Evolutionary conservation across 2,797 vertebrate genomes (phyloP).

Genomic region (Hypotaenidia okinawae): DNA sequence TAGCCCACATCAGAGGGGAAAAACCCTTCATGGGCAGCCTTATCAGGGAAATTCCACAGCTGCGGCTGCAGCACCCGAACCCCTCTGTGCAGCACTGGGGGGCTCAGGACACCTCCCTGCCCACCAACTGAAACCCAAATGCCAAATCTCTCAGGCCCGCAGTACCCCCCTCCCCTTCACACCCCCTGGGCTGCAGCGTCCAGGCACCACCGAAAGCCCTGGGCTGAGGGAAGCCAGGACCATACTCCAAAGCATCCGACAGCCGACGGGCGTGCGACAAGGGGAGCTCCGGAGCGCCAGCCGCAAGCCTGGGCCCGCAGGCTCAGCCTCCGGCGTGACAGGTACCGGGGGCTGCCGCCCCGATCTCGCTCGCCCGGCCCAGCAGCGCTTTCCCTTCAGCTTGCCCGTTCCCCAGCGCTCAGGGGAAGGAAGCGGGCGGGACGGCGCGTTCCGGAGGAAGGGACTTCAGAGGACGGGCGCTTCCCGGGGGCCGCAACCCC

Average conservation of each 20-base stretch:
- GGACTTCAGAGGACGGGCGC: not conserved
- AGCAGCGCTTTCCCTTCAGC: not conserved
- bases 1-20: not conserved
- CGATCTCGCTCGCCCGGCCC: not conserved
- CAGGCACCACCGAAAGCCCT: fast-evolving
- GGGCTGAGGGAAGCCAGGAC: not conserved
- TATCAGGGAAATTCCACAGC: not conserved
- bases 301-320: not conserved
- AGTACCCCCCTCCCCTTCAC: no score
- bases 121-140: not conserved
- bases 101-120: not conserved
- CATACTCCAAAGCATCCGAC: not conserved
- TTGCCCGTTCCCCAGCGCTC: not conserved
- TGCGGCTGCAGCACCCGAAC: not conserved
- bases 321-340: not conserved
- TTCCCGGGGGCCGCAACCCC: not conserved
- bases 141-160: fast-evolving
- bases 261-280: not conserved
- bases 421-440: not conserved
- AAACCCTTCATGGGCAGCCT: not conserved
- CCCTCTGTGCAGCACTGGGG: fast-evolving
- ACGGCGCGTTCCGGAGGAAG: not conserved
- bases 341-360: not conserved
- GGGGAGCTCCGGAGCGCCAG: not conserved
- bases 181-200: fast-evolving